Percentiles rank a stretch among this genome's conserved stretches.
These are phyloP conservation scores for Amazona vittata DNA, from an alignment of 2,113 vertebrate species.

Conservation along the genomic window DNA sequence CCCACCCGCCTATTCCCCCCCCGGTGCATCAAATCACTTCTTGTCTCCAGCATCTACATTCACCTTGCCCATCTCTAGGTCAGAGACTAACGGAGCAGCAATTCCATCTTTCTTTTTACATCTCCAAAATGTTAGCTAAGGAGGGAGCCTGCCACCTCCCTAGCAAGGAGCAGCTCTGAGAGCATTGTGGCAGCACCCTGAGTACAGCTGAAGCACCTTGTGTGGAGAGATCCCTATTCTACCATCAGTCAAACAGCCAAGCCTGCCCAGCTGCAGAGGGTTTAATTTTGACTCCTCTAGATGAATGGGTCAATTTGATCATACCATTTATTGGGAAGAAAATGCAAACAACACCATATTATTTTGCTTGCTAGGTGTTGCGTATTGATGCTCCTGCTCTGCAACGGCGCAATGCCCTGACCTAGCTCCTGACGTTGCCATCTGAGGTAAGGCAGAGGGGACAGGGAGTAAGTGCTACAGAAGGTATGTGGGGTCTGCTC, in stretches of 20 bases:
- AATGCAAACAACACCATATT: background rate
- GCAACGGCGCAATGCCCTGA: background rate
- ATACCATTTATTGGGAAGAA: background rate
- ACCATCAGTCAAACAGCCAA: background rate
- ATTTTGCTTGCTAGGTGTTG: background rate
- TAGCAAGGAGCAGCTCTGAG: background rate
- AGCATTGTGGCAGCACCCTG: background rate
- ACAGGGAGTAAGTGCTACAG: background rate
- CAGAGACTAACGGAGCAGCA: background rate
- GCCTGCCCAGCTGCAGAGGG: background rate
- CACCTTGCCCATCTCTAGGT: background rate
- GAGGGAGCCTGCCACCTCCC: background rate
- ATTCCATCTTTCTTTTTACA: background rate
- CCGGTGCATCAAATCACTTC: accelerated
- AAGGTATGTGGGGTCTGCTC: background rate
- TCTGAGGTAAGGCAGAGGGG: slow-evolving; percentile 8
- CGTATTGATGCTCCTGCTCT: background rate
- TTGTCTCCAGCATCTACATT: background rate
- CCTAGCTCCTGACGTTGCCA: background rate
- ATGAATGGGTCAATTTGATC: background rate
- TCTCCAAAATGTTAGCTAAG: background rate
- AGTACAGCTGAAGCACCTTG: background rate
- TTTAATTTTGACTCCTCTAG: background rate
- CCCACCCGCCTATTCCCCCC: background rate
- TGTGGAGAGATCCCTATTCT: background rate